Percentiles rank a stretch among this genome's conserved stretches.
These are phyloP conservation scores for Schrankia costaestrigalis DNA, from an alignment of 2,888 invertebrate genomes.

Conservation along the genomic window DNA sequence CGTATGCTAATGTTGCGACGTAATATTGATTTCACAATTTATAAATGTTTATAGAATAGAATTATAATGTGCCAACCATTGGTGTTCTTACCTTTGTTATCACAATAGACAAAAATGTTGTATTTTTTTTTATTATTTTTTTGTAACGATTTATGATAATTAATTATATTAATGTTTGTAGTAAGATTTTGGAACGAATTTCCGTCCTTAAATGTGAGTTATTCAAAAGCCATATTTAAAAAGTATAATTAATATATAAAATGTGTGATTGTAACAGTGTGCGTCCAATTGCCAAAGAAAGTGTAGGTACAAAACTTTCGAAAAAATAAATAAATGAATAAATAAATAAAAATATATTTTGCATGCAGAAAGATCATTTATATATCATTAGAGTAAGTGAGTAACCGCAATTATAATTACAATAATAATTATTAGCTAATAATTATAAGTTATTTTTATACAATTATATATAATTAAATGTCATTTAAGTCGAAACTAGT, in stretches of 20 bases:
- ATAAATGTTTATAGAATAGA: slow-evolving; percentile 15
- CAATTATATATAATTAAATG: slow-evolving; percentile 40
- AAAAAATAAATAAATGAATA: slow-evolving; percentile 32
- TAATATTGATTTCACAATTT: slow-evolving; percentile 24
- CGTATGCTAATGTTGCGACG: slow-evolving; percentile 25
- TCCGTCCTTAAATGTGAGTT: slow-evolving; percentile 46
- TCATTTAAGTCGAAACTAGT: slow-evolving; percentile 57
- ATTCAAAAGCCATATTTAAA: slow-evolving; percentile 47
- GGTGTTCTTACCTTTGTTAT: slow-evolving; percentile 26
- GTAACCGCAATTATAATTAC: slow-evolving; percentile 26
- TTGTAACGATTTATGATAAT: slow-evolving; percentile 19
- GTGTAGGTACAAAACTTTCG: slow-evolving; percentile 60
- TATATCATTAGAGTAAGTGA: slow-evolving; percentile 27
- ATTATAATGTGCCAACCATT: slow-evolving; percentile 27
- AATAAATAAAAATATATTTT: slow-evolving; percentile 45
- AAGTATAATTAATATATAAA: slow-evolving; percentile 28
- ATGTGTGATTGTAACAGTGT: slow-evolving; percentile 40
- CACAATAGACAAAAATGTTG: slow-evolving; percentile 22
- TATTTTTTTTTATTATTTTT: too few species aligned
- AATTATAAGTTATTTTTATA: slow-evolving; percentile 51
- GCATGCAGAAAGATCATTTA: slow-evolving; percentile 56
- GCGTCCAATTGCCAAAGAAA: slow-evolving; percentile 70
- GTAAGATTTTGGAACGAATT: slow-evolving; percentile 39
- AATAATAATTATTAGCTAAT: slow-evolving; percentile 29
- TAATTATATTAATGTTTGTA: slow-evolving; percentile 15